Percentiles rank a stretch among this genome's conserved stretches.
phyloP scores from a whole-genome alignment of 2,797 vertebrate species.

The Cottoperca gobio region DNA sequence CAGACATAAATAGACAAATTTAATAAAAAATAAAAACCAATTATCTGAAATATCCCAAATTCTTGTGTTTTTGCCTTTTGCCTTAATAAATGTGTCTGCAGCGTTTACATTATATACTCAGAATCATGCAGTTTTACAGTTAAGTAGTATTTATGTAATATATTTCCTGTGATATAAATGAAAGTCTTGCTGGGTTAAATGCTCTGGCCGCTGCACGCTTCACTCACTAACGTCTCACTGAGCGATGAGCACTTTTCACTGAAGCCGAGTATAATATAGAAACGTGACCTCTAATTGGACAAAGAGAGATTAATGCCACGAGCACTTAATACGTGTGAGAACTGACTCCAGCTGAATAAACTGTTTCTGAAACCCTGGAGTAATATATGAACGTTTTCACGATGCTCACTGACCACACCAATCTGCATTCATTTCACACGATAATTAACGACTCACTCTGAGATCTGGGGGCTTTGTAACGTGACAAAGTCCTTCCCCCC shows the following conservation, averaged over 20 bases:
- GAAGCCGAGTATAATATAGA: slow-evolving; percentile 22
- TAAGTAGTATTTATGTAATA: neutral
- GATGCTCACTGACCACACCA: slow-evolving; percentile 36
- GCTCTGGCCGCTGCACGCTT: slow-evolving; percentile 1
- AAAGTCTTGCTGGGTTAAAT: slow-evolving; percentile 34
- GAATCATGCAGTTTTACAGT: neutral
- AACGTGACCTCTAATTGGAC: slow-evolving; percentile 56
- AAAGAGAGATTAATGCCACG: slow-evolving; percentile 60
- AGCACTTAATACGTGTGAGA: slow-evolving; percentile 71
- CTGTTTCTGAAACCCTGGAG: slow-evolving; percentile 47
- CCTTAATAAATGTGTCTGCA: neutral
- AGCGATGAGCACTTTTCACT: slow-evolving; percentile 24
- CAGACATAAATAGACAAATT: too few species aligned
- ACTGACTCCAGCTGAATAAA: slow-evolving; percentile 58
- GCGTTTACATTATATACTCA: too few species aligned
- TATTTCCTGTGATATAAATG: neutral
- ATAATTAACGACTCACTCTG: slow-evolving; percentile 64
- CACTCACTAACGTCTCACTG: slow-evolving; percentile 1
- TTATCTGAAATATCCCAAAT: too few species aligned
- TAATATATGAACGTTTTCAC: slow-evolving; percentile 28
- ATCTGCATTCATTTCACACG: slow-evolving; percentile 57
- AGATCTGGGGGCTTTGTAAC: slow-evolving; percentile 45
- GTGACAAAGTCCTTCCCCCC: slow-evolving; percentile 38
- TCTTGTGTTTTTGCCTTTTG: too few species aligned
- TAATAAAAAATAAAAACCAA: too few species aligned